Percentiles rank a stretch among this genome's conserved stretches.
Conservation (phyloP, 2,797 vertebrate species). For the Decapterus maruadsi region DNA sequence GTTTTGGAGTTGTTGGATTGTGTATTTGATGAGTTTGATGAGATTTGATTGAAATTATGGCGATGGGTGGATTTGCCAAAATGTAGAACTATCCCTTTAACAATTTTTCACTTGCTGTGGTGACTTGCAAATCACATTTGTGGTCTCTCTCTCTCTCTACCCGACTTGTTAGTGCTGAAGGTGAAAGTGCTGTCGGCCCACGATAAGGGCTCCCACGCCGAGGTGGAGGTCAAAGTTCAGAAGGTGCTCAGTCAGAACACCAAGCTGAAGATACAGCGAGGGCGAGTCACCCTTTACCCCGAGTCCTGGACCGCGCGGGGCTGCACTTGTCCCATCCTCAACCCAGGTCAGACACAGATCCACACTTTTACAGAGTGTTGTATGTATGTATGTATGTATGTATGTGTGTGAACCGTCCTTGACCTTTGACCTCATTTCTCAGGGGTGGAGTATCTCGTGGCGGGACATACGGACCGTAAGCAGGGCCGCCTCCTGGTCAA, state of each 20-base stretch:
- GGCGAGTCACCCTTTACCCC: conserved; percentile 92
- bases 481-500: conserved; percentile 93
- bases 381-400: background rate
- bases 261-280: conserved; percentile 90
- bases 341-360: conserved; percentile 92
- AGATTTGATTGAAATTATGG: too few relatives aligned
- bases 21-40: too few relatives aligned
- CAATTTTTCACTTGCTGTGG: too few relatives aligned
- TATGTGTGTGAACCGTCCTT: background rate
- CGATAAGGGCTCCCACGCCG: conserved; percentile 96
- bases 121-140: too few relatives aligned
- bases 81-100: too few relatives aligned
- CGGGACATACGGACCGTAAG: conserved; percentile 91
- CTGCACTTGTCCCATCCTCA: conserved; percentile 97
- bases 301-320: conserved; percentile 97
- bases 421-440: conserved; percentile 43
- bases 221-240: conserved; percentile 96
- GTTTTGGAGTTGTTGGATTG: too few relatives aligned
- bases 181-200: conserved; percentile 96
- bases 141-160: background rate
- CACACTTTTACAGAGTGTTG: background rate
- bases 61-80: too few relatives aligned
- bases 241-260: conserved; percentile 93
- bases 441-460: conserved; percentile 96
- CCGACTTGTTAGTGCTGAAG: conserved; percentile 88